Conservation (phyloP, 2,113 vertebrate genomes). For the Gallinago undulata region DNA sequence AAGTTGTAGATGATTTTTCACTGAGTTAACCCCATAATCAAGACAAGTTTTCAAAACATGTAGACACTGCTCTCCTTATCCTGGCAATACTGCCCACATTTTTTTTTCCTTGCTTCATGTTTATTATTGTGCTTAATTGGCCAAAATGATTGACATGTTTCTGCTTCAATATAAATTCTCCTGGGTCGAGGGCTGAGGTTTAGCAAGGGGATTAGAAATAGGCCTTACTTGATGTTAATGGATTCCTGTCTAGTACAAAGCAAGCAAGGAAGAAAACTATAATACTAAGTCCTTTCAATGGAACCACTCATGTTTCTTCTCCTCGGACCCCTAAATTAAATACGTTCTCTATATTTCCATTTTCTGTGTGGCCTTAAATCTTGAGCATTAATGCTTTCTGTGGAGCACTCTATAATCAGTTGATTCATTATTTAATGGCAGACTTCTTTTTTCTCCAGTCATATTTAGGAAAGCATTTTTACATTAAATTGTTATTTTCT, state of each 20-base stretch:
- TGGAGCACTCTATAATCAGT: not conserved
- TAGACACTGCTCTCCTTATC: not conserved
- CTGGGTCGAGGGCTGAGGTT: not conserved
- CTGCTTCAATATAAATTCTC: conserved; percentile 9
- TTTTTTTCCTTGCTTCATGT: not conserved
- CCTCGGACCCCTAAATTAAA: not conserved
- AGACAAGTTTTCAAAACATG: not conserved
- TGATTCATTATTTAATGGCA: not conserved
- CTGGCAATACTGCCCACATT: not conserved
- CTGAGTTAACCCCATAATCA: conserved; percentile 13
- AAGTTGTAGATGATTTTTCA: not conserved
- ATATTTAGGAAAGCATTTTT: not conserved
- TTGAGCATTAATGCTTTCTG: not conserved
- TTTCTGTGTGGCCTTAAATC: not conserved
- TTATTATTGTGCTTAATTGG: conserved; percentile 29
- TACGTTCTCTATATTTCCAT: not conserved
- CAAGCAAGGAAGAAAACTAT: not conserved
- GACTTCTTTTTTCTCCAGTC: not conserved
- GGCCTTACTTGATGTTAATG: conserved; percentile 2
- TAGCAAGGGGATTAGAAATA: conserved; percentile 19
- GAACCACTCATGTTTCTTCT: not conserved
- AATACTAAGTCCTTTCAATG: not conserved
- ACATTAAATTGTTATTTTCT: not conserved
- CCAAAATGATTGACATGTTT: conserved; percentile 34
- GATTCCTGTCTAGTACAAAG: conserved; percentile 1